Evolutionary conservation across 2,888 invertebrate genomes (phyloP), one percentile per base, ranked within the genome.

Genomic region (Eretmocerus hayati): DNA sequence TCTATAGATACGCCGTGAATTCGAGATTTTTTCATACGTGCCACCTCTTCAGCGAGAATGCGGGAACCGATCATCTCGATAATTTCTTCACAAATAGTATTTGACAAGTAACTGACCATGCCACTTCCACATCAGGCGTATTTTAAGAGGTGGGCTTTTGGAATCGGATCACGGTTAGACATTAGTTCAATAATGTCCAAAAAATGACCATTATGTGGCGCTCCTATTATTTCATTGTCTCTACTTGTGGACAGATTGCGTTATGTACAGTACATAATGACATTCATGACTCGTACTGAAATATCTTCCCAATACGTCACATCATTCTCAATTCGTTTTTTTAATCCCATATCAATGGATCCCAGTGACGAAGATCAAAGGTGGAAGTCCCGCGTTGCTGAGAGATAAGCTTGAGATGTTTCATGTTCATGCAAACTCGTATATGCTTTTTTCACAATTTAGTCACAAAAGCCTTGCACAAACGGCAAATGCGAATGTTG

Each of bases 191-290:
- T 43, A 23, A 50, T 13, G 19, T 48, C 50, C 9, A 55, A 48
- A 51, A 50, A 50, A 48, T 52, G 48, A 26, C 50, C 50, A 43
- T 50, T 50, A 50, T 53, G 44, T 50, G 37, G 37, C 35, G 30
- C 44, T 41, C 50, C 50, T 22, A 45, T 23, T 37, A 50, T 48
- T 41, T 52, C 54, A 46, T 52, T 52, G 13, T 53, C 44, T 42
- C 55, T 54, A 46, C 56, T 48, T 33, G 55, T 56, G 23, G 54
- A 46, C 43, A 56, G 41, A 47, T 46, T 51, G 38, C 54, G 49
- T 50, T 56, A 50, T 43, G 48, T 46, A 39, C 53, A 48, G 42
- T 46, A 48, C 13, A 52, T 35, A 22, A 52, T 56, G 15, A 54
- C 48, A 39, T 37, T 32, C 16, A 48, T 43, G 16, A 56, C 18